phyloP scores from a whole-genome alignment of 2,113 vertebrate species.

The Enhydra lutris region DNA sequence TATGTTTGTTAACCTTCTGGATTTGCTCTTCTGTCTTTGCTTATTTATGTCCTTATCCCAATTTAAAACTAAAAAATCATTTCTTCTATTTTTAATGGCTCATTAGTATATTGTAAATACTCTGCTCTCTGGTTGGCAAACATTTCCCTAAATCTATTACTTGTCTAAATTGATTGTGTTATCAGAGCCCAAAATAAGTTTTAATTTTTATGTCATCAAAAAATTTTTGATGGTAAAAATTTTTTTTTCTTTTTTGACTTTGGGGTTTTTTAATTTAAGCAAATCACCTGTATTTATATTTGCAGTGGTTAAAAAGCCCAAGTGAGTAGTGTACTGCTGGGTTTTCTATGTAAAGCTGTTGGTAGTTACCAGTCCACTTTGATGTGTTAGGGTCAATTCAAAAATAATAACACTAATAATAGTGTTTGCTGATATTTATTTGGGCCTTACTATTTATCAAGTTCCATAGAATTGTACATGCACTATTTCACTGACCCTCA shows the following conservation, averaged over 20 bases:
- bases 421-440: slow-evolving; percentile 32
- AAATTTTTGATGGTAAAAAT: not conserved
- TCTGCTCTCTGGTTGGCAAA: not conserved
- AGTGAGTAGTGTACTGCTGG: slow-evolving; percentile 68
- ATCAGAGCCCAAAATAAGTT: not conserved
- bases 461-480: not conserved
- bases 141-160: not conserved
- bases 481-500: not conserved
- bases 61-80: not conserved
- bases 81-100: not conserved
- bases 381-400: slow-evolving; percentile 72
- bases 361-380: slow-evolving; percentile 79
- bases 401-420: not conserved
- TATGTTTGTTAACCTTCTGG: not conserved
- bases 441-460: slow-evolving; percentile 75
- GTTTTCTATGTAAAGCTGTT: slow-evolving; percentile 78
- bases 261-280: not conserved
- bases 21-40: not conserved
- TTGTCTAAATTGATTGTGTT: not conserved
- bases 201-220: not conserved
- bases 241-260: not conserved
- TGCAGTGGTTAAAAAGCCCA: slow-evolving; percentile 65
- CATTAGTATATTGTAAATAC: not conserved
- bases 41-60: not conserved
- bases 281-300: not conserved